Percentiles rank a stretch among this genome's conserved stretches.
These are phyloP conservation scores for Nothoprocta perdicaria DNA, from an alignment of 2,113 vertebrate genomes.

Conservation along the genomic window DNA sequence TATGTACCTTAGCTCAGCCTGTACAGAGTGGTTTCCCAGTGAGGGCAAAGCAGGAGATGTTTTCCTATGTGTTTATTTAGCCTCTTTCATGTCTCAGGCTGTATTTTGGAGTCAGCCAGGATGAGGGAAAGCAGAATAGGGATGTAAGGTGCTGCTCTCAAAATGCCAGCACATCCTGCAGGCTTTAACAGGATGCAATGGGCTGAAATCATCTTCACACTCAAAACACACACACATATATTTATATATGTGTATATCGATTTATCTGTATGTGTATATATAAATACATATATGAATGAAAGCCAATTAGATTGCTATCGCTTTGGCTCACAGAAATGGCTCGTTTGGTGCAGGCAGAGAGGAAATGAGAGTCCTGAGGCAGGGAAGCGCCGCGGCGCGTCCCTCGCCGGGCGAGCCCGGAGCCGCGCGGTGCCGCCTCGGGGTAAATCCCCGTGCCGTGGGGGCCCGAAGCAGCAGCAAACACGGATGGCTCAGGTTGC, in stretches of 20 bases:
- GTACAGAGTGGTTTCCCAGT: not conserved
- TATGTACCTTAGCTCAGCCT: not conserved
- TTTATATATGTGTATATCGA: no score
- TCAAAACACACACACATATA: not conserved
- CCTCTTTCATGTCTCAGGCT: not conserved
- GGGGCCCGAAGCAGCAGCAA: not conserved
- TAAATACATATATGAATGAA: not conserved
- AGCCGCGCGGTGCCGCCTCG: not conserved
- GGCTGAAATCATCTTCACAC: not conserved
- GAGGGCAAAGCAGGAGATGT: not conserved
- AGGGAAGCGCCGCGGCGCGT: not conserved
- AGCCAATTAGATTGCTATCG: slow-evolving; percentile 21
- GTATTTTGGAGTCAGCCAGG: rapidly evolving
- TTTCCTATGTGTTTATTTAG: not conserved
- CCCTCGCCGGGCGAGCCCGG: not conserved
- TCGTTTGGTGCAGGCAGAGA: not conserved
- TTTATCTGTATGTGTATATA: rapidly evolving
- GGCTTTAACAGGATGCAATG: not conserved
- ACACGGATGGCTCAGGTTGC: not conserved
- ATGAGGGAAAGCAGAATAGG: not conserved
- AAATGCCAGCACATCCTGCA: not conserved
- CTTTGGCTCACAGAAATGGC: not conserved
- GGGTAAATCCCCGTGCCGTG: not conserved
- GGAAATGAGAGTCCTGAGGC: not conserved
- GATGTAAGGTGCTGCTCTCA: rapidly evolving